Evolutionary conservation across 2,888 invertebrate species (phyloP).

Genomic region (Perizoma flavofasciatum): DNA sequence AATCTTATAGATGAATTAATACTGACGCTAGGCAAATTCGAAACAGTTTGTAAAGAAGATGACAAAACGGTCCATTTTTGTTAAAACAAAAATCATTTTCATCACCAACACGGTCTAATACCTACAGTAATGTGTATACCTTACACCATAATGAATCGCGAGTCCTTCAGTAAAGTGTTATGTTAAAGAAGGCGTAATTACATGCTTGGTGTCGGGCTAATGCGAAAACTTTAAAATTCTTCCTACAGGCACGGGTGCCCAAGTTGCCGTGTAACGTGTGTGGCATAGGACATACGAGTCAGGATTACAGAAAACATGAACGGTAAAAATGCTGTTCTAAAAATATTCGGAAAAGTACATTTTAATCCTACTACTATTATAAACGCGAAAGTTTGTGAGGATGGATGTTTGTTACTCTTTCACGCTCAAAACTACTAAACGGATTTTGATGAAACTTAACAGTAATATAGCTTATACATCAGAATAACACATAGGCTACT

Average conservation of each 20-base stretch:
- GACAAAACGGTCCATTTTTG: no score
- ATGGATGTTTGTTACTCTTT: no score
- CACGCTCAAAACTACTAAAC: no score
- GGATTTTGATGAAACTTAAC: no score
- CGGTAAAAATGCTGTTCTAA: neutral
- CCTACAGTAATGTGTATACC: no score
- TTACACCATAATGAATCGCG: conserved; percentile 16
- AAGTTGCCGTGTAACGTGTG: conserved; percentile 71
- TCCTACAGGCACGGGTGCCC: conserved; percentile 55
- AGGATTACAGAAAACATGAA: conserved; percentile 20
- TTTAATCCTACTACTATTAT: no score
- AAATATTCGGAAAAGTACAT: neutral
- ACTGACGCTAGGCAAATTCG: neutral
- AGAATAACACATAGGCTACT: no score
- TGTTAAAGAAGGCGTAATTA: conserved; percentile 46
- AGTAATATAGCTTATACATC: no score
- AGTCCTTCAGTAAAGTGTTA: conserved; percentile 19
- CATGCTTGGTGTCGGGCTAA: conserved; percentile 53
- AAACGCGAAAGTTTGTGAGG: no score
- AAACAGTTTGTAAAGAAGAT: neutral
- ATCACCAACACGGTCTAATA: neutral
- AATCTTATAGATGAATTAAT: neutral
- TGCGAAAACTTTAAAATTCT: conserved; percentile 75
- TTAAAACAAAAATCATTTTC: neutral
- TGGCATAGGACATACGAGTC: conserved; percentile 42